Conservation (phyloP, 2,888 invertebrate species). For the Acronicta psi region DNA sequence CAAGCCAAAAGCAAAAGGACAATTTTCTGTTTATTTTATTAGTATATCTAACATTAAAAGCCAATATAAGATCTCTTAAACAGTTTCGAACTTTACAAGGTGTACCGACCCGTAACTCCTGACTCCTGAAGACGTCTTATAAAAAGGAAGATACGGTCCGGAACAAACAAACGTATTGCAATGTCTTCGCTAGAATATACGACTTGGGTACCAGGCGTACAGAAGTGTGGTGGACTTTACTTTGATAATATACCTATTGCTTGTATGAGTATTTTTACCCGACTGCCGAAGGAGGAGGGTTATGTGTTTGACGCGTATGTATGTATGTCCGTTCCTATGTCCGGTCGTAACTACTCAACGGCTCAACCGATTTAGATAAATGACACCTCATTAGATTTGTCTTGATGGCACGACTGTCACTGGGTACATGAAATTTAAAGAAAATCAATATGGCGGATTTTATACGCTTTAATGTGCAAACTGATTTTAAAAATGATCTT, state of each 20-base stretch:
- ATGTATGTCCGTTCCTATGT: too few species aligned
- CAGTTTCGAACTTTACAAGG: conserved; percentile 68
- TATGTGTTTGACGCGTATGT: too few species aligned
- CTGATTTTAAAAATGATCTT: too few species aligned
- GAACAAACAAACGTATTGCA: conserved; percentile 82
- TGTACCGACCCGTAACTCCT: conserved; percentile 73
- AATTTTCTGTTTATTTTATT: neutral
- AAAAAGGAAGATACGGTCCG: conserved; percentile 78
- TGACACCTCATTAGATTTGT: too few species aligned
- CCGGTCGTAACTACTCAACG: too few species aligned
- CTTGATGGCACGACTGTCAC: too few species aligned
- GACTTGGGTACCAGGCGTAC: conserved; percentile 65
- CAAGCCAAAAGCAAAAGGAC: conserved; percentile 4
- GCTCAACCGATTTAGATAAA: too few species aligned
- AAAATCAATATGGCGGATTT: too few species aligned
- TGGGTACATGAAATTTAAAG: too few species aligned
- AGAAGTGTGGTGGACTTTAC: conserved; percentile 68
- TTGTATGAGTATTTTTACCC: conserved; percentile 25
- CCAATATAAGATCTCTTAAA: conserved; percentile 63
- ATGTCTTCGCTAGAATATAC: conserved; percentile 73
- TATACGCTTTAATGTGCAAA: too few species aligned
- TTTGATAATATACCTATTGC: conserved; percentile 35
- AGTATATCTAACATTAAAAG: conserved; percentile 30
- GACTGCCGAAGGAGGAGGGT: too few species aligned
- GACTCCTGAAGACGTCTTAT: conserved; percentile 73